A percentile compares a stretch with the other conserved stretches of the same genome.
These are phyloP conservation scores for Phymanthus crucifer DNA, from an alignment of 92 coral and sea anemone genomes.

Conservation along the genomic window DNA sequence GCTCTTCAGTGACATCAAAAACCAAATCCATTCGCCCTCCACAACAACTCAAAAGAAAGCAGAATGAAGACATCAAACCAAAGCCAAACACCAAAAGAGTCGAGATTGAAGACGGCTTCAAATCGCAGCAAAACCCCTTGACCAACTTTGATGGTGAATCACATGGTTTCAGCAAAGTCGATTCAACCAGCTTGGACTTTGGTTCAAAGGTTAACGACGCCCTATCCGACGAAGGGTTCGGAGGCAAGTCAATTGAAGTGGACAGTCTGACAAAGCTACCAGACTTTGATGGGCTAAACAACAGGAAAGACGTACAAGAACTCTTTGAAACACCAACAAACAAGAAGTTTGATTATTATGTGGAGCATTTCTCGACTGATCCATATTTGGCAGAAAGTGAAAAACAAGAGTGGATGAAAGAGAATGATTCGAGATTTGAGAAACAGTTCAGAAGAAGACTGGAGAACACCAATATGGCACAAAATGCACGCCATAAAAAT, in stretches of 20 bases:
- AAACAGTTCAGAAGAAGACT: conserved; percentile 29
- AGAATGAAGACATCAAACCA: not conserved
- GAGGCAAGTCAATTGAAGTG: not conserved
- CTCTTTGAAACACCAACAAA: conserved; percentile 32
- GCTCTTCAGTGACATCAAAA: not conserved
- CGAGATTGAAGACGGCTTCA: conserved; percentile 22
- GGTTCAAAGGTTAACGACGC: not conserved
- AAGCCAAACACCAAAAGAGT: conserved; percentile 16
- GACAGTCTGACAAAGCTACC: conserved; percentile 9
- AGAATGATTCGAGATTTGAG: conserved; percentile 22
- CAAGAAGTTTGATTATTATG: conserved; percentile 60
- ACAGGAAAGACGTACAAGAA: not conserved
- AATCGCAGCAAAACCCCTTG: not conserved
- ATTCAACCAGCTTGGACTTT: not conserved
- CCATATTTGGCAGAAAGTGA: conserved; percentile 82
- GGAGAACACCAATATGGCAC: conserved; percentile 16
- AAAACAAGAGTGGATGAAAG: conserved; percentile 66
- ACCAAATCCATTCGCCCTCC: not conserved
- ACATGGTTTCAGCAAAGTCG: not conserved
- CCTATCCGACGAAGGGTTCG: not conserved
- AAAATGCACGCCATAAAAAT: not conserved
- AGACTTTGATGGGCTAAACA: conserved; percentile 25
- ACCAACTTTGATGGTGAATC: not conserved
- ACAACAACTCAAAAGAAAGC: not conserved
- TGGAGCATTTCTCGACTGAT: conserved; percentile 78